Base-by-base conservation (phyloP, 2,888 invertebrate species). In the Busseola fusca region DNA sequence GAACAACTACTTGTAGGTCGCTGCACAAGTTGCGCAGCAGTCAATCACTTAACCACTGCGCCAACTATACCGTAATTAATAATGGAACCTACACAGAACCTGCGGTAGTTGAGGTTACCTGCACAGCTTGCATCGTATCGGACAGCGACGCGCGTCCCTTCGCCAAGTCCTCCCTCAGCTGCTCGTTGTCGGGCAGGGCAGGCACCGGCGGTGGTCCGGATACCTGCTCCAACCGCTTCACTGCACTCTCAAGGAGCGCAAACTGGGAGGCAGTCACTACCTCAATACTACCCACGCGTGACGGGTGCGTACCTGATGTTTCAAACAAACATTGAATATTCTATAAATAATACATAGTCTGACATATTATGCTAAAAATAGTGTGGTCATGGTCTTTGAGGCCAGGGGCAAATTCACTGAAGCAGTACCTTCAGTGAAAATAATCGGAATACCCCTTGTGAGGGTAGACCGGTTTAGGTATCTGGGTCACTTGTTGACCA, bases 51-150 rank as follows among this genome's bases (percentile, higher is more conserved):
- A 30, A 30, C 30, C 30, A 30, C 30, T 30, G 30, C 30, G 30
- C 30, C 30, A 30, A 30, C 30, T 4, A 4, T 30, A 48, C 21
- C 3, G n/a, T 50, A 21, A n/a, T 48, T 48, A 48, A 50, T n/a
- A 50, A 2, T 27, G 14, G 14, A 60, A 40, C 18, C 18, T 14
- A 14, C 27, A 62, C 21, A 21, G 48, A 48, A 14, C 14, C 48
- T 21, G 9, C 48, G 27, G 14, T 30, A 52, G 21, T 9, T 21
- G 21, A 12, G 48, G 25, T 34, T 63, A 94, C 95, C 92, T 94
- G 93, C 93, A 94, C 90, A 64, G 94, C 93, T 62, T 92, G 83
- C 94, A 95, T 94, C 14, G 92, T 89, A 6, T 93, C 94, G 0
- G 91, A 87, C 50, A 95, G 87, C 0, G 93, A 89, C 0, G 93